Percentiles rank a stretch among this genome's conserved stretches.
These are phyloP conservation scores for Blera fallax DNA, from an alignment of 2,888 invertebrate genomes.

Conservation along the genomic window DNA sequence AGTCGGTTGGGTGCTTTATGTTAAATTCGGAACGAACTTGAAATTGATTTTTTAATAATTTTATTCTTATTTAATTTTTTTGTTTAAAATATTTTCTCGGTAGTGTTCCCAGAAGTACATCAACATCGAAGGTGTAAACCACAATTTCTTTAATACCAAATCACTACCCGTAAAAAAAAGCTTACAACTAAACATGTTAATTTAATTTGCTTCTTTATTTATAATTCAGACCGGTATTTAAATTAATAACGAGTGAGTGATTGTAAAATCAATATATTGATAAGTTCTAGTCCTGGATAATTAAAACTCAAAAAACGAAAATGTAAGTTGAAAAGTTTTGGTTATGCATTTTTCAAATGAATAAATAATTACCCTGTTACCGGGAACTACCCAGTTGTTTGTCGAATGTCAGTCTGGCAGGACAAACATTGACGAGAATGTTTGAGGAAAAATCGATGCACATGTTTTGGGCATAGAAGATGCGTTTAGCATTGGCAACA, in stretches of 20 bases:
- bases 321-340: slow-evolving; percentile 33
- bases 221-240: slow-evolving; percentile 13
- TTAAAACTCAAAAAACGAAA: neutral
- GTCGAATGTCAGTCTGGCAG: neutral
- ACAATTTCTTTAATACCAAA: neutral
- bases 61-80: neutral
- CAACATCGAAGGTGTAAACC: neutral
- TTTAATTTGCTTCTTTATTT: slow-evolving; percentile 26
- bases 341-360: neutral
- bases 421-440: neutral
- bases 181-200: neutral
- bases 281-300: neutral
- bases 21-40: slow-evolving; percentile 32
- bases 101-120: neutral
- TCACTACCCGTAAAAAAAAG: neutral
- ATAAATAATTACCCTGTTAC: slow-evolving; percentile 20
- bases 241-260: neutral
- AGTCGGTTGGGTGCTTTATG: slow-evolving; percentile 48
- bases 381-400: slow-evolving; percentile 5
- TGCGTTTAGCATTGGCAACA: neutral
- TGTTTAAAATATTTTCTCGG: slow-evolving; percentile 10
- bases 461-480: neutral
- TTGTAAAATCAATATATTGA: slow-evolving; percentile 19
- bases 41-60: slow-evolving; percentile 38
- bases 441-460: slow-evolving; percentile 46